Base-by-base conservation (phyloP, 2,888 invertebrate genomes). In the Synergus laeviventris region DNA sequence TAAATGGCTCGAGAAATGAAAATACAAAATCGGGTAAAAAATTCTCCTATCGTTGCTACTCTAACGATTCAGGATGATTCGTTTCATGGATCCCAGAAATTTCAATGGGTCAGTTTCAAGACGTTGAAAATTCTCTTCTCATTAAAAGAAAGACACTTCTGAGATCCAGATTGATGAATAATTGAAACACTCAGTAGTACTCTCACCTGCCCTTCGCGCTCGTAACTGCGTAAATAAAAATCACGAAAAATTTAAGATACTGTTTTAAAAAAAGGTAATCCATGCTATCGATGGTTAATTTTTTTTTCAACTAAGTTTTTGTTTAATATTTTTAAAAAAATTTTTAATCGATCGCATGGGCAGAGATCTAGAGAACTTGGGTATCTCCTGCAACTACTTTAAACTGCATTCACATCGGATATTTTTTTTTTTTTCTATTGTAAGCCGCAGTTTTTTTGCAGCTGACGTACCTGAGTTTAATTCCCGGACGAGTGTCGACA, bases 401-500 rank as follows among this genome's bases (percentile, higher is more conserved):
- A 70, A 70, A 79, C 60, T 64, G 78, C 76, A 80, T 78, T 78
- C 75, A 78, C 56, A 75, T 62, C 62, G 59, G 62, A 74, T 39
- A 60, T 36, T 18, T 16, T 21, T 59, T 18, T 36, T 8, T 56
- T 12, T 21, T 24, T 24, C 12, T 70, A n/a, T 31, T n/a, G 31
- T 31, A 49, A 36, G 49, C 31, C 70, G 70, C 70, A 49, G 18
- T n/a, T 73, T 14, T 38, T 18, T 42, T 18, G n/a, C 59, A 60
- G 60, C 74, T 73, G 76, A 89, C 93, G 92, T 92, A 96, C 96
- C 97, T 93, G 97, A 96, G 92, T 98, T 98, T 75, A 99, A 94
- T 93, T 99, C 99, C 91, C 97, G 94, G 85, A 99, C 99, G 85
- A 99, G 94, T 38, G 97, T 97, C 49, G 98, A 98, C 98, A 99